These are phyloP conservation scores for Penaeus chinensis DNA, from an alignment of 1,140 invertebrate genomes.

Conservation along the genomic window DNA sequence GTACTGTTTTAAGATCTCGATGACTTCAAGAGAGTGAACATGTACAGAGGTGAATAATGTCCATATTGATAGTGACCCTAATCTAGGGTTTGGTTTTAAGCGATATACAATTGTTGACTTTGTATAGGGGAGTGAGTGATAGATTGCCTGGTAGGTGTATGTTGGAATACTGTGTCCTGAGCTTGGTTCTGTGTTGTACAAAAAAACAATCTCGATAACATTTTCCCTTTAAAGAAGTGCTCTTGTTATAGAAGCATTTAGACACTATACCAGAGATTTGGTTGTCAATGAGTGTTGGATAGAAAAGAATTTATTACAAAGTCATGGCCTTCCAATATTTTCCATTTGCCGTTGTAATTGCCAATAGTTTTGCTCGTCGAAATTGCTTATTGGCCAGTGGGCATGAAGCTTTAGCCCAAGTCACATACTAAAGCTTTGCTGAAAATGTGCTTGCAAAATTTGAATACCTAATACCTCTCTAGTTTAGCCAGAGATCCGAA, in stretches of 20 bases:
- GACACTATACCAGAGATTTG: constrained; percentile 31
- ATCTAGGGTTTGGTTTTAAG: too few species aligned
- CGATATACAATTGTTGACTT: too few species aligned
- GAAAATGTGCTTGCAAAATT: constrained; percentile 32
- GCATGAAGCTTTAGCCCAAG: constrained; percentile 33
- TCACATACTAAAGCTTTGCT: constrained; percentile 23
- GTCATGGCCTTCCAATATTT: constrained; percentile 40
- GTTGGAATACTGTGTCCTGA: constrained; percentile 16
- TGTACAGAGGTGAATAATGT: too few species aligned
- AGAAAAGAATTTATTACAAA: constrained; percentile 35
- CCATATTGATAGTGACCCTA: too few species aligned
- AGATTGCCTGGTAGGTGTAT: constrained; percentile 32
- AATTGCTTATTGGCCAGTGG: constrained; percentile 7
- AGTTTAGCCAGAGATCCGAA: background rate
- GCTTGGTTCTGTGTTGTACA: constrained; percentile 33
- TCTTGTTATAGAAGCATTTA: constrained; percentile 46
- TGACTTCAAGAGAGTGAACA: too few species aligned
- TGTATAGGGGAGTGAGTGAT: constrained; percentile 14
- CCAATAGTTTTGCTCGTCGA: constrained; percentile 36
- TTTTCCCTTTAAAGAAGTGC: constrained; percentile 22
- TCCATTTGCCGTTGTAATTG: constrained; percentile 36
- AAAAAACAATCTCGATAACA: constrained; percentile 8
- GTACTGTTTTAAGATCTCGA: too few species aligned
- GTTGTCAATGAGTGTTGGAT: constrained; percentile 37
- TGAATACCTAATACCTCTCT: background rate